A percentile compares a stretch with the other conserved stretches of the same genome.
Conservation (phyloP, 37 sponge, comb jelly and placozoan genomes). For the Halisarca cf. caerulea region DNA sequence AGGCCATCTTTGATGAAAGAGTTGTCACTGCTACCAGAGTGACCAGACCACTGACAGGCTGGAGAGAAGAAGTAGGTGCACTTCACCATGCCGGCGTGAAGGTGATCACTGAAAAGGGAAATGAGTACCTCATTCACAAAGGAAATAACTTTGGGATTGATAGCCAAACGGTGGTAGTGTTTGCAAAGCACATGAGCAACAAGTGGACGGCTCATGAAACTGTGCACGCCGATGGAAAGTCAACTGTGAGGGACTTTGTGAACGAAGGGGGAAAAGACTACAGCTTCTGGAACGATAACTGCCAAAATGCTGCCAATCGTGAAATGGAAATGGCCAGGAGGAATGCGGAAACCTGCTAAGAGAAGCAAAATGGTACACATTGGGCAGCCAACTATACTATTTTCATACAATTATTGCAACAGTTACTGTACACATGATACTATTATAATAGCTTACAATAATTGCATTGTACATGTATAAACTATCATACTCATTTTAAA, state of each 20-base stretch:
- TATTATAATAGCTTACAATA: too few species aligned
- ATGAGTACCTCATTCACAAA: not conserved
- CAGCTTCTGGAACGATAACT: not conserved
- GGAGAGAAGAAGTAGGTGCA: not conserved
- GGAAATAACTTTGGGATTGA: not conserved
- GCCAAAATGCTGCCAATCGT: not conserved
- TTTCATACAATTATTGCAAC: too few species aligned
- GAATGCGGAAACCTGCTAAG: too few species aligned
- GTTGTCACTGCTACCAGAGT: constrained; percentile 2
- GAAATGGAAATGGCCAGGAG: not conserved
- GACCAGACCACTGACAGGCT: not conserved
- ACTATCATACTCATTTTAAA: too few species aligned
- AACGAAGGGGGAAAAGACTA: not conserved
- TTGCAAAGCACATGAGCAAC: not conserved
- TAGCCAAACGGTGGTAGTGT: not conserved
- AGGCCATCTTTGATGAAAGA: not conserved
- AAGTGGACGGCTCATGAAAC: not conserved
- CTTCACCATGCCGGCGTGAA: not conserved
- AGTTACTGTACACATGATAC: too few species aligned
- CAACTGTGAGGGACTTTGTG: not conserved
- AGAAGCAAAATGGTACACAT: too few species aligned
- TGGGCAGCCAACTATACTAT: too few species aligned
- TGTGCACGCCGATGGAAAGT: not conserved
- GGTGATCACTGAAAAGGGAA: not conserved
- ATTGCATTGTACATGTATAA: too few species aligned